Conservation (phyloP, 2,113 vertebrate species). For the Cisticola juncidis region DNA sequence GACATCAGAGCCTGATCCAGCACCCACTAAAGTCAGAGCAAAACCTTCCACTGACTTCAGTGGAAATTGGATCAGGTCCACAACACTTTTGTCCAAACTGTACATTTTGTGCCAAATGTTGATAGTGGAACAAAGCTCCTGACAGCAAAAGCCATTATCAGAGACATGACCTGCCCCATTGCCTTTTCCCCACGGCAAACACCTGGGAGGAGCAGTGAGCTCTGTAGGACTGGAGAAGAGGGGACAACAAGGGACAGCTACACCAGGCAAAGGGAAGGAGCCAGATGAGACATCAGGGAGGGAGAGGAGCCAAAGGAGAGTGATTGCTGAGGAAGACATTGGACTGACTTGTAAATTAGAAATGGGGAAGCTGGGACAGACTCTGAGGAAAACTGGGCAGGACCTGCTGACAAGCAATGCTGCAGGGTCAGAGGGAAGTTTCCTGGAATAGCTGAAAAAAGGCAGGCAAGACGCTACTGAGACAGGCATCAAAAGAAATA, state of each 20-base stretch:
- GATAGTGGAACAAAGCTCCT: background rate
- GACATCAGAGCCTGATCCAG: background rate
- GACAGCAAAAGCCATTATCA: background rate
- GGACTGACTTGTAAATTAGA: background rate
- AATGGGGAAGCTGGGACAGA: background rate
- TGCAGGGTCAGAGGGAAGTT: background rate
- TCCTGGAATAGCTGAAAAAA: background rate
- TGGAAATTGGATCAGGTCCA: background rate
- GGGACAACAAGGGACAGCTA: background rate
- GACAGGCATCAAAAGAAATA: background rate
- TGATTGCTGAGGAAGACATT: background rate
- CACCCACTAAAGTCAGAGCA: background rate
- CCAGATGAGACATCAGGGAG: background rate
- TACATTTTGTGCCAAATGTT: background rate
- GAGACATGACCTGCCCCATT: background rate
- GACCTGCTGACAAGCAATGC: background rate
- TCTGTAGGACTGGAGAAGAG: background rate
- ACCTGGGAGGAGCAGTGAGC: background rate
- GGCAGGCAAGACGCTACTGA: background rate
- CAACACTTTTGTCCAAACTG: background rate
- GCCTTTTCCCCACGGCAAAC: background rate
- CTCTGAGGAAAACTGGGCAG: background rate
- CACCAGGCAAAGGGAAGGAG: background rate
- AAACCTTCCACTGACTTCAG: slow-evolving; percentile 11
- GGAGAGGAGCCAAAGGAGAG: background rate